phyloP scores from a whole-genome alignment of 1,140 invertebrate genomes.

The Mycetomoellerius zeteki region DNA sequence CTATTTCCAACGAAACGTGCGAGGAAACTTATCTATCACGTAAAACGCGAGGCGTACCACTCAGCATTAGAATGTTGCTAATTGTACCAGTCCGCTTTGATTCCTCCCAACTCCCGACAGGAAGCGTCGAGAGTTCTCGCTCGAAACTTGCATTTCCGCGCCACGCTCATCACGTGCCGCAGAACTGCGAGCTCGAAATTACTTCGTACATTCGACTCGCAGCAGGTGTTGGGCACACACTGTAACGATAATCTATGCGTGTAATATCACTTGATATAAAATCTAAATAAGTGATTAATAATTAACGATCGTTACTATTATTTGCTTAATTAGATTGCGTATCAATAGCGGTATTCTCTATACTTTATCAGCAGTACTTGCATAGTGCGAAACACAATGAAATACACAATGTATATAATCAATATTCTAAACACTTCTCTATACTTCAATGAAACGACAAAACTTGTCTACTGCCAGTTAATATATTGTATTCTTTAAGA shows the following conservation, averaged over 20 bases:
- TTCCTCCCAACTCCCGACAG: conserved; percentile 30
- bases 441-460: background rate
- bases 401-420: background rate
- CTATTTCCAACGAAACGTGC: conserved; percentile 28
- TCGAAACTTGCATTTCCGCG: conserved; percentile 54
- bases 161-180: conserved; percentile 55
- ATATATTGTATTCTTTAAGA: background rate
- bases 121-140: conserved; percentile 44
- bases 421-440: background rate
- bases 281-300: conserved; percentile 13
- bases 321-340: conserved; percentile 22
- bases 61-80: conserved; percentile 43
- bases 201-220: conserved; percentile 53
- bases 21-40: conserved; percentile 22
- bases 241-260: conserved; percentile 29
- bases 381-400: background rate
- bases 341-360: background rate
- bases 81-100: conserved; percentile 49
- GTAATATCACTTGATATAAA: conserved; percentile 4
- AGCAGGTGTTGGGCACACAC: conserved; percentile 44
- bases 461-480: background rate
- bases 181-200: conserved; percentile 56
- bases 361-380: background rate
- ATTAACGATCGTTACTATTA: background rate
- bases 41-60: conserved; percentile 21